Conservation (phyloP, 2,888 invertebrate genomes). For the Drosophila engyochracea region DNA sequence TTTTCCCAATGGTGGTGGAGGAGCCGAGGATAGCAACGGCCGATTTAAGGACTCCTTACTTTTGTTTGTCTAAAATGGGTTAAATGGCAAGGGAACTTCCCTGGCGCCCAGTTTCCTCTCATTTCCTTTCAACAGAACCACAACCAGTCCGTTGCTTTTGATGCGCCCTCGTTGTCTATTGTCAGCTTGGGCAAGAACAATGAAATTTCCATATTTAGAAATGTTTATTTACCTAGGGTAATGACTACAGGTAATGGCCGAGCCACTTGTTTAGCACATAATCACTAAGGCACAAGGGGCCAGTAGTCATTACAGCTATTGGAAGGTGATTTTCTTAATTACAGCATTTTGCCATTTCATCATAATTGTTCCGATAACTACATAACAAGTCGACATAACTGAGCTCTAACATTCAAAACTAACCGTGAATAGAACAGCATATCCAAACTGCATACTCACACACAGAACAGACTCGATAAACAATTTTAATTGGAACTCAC, state of each 20-base stretch:
- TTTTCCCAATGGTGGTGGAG: conserved; percentile 33
- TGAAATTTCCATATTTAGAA: conserved; percentile 69
- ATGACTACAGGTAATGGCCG: conserved; percentile 57
- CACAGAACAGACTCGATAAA: not conserved
- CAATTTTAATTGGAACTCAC: conserved; percentile 68
- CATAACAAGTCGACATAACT: not conserved
- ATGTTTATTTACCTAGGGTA: conserved; percentile 68
- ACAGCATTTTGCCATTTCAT: conserved; percentile 8
- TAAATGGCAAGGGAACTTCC: conserved; percentile 57
- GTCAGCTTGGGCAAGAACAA: conserved; percentile 54
- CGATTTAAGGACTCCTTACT: conserved; percentile 56
- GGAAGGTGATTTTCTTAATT: conserved; percentile 52
- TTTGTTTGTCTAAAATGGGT: conserved; percentile 65
- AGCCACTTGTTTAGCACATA: conserved; percentile 16
- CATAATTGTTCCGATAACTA: conserved; percentile 7
- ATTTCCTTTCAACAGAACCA: conserved; percentile 57
- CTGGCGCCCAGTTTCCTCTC: conserved; percentile 55
- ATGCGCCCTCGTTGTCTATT: conserved; percentile 57
- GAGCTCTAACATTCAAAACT: not conserved
- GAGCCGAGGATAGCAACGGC: conserved; percentile 20
- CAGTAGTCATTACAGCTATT: conserved; percentile 31
- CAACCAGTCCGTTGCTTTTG: conserved; percentile 55
- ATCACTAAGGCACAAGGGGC: not conserved
- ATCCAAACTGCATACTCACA: not conserved
- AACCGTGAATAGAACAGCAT: conserved; percentile 2